These are phyloP conservation scores for Magallana gigas DNA, from an alignment of 1,140 invertebrate genomes.

Conservation along the genomic window DNA sequence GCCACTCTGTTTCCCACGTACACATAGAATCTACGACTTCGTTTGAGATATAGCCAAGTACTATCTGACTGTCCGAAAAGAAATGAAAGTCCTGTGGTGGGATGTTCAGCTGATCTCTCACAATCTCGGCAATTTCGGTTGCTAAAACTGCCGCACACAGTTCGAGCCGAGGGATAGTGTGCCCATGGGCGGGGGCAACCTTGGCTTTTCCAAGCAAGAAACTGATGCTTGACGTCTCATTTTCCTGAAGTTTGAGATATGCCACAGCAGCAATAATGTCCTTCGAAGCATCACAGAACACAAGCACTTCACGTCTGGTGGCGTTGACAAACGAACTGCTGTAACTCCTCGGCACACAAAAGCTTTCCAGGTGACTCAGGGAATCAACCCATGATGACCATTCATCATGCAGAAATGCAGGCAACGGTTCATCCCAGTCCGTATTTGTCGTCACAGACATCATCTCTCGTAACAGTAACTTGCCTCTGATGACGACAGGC, in stretches of 20 bases:
- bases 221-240: background rate
- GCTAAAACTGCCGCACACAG: slow-evolving; percentile 54
- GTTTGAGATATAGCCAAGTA: slow-evolving; percentile 56
- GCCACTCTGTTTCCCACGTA: too few relatives aligned
- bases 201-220: slow-evolving; percentile 56
- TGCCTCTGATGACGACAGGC: slow-evolving; percentile 52
- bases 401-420: background rate
- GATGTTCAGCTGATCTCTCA: slow-evolving; percentile 37
- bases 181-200: slow-evolving; percentile 41
- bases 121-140: slow-evolving; percentile 35
- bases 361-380: slow-evolving; percentile 31
- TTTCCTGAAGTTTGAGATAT: slow-evolving; percentile 1
- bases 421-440: slow-evolving; percentile 54
- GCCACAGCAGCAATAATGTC: slow-evolving; percentile 47
- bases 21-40: slow-evolving; percentile 48
- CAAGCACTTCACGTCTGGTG: slow-evolving; percentile 45
- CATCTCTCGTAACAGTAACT: slow-evolving; percentile 40
- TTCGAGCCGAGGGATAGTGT: slow-evolving; percentile 57
- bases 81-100: background rate
- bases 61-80: slow-evolving; percentile 51
- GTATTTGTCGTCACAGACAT: background rate
- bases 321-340: background rate
- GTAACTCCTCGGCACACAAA: slow-evolving; percentile 33
- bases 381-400: slow-evolving; percentile 49
- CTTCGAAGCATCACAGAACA: slow-evolving; percentile 56